Percentiles rank a stretch among this genome's conserved stretches.
Evolutionary conservation across 2,888 invertebrate species (phyloP).

Genomic region (Thalpophila matura): DNA sequence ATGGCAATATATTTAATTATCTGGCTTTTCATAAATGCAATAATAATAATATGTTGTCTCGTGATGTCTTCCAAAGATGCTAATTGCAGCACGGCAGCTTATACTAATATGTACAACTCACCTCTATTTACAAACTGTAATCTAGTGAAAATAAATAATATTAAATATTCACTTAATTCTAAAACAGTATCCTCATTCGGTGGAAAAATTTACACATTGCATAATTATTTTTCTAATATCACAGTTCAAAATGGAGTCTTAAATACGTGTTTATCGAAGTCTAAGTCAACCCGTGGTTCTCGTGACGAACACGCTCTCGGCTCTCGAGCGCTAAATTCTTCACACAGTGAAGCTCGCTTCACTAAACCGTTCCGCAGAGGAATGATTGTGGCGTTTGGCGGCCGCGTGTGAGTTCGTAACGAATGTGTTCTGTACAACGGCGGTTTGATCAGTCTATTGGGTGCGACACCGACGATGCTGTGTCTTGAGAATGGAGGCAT

Average conservation of each 20-base stretch:
- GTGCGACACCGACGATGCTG: slow-evolving; percentile 85
- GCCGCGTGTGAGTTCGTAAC: slow-evolving; percentile 75
- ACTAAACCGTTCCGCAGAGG: slow-evolving; percentile 81
- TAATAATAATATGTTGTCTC: slow-evolving; percentile 73
- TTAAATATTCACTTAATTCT: slow-evolving; percentile 73
- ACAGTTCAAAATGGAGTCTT: slow-evolving; percentile 88
- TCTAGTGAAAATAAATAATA: slow-evolving; percentile 83
- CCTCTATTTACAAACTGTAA: slow-evolving; percentile 79
- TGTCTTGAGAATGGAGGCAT: slow-evolving; percentile 78
- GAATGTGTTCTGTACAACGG: slow-evolving; percentile 81
- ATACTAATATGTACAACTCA: slow-evolving; percentile 82
- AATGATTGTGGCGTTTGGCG: slow-evolving; percentile 85
- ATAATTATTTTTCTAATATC: slow-evolving; percentile 78
- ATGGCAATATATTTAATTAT: slow-evolving; percentile 71
- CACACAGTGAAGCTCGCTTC: slow-evolving; percentile 83
- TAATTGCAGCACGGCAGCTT: slow-evolving; percentile 61
- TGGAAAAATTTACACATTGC: slow-evolving; percentile 78
- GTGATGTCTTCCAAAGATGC: slow-evolving; percentile 59
- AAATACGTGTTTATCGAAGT: slow-evolving; percentile 78
- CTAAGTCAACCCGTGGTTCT: slow-evolving; percentile 60
- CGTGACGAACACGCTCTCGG: slow-evolving; percentile 66
- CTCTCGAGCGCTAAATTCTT: slow-evolving; percentile 65
- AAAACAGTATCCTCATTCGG: slow-evolving; percentile 71
- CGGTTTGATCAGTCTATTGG: slow-evolving; percentile 79
- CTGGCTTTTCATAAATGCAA: slow-evolving; percentile 81